Percentiles rank a stretch among this genome's conserved stretches.
phyloP scores from a whole-genome alignment of 2,113 vertebrate genomes.

The Oncorhynchus kisutch region DNA sequence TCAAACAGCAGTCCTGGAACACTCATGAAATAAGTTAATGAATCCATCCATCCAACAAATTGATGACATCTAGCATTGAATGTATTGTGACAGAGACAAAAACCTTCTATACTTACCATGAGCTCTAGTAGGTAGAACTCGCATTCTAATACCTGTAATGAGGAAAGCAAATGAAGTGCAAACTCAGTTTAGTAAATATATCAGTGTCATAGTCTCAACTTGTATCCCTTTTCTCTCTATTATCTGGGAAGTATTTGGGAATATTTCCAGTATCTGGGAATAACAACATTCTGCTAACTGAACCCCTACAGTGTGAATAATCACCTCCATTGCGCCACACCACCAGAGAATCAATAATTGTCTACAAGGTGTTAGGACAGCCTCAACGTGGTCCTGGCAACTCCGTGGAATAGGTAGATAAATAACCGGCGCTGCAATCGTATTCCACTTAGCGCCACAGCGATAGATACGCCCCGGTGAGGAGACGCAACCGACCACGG shows the following conservation, averaged over 20 bases:
- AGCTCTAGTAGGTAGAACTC: constrained; percentile 99
- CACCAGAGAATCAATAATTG: constrained; percentile 43
- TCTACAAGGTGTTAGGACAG: constrained; percentile 40
- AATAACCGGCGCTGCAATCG: constrained; percentile 34
- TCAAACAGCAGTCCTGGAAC: constrained; percentile 97
- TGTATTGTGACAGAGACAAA: too few species aligned
- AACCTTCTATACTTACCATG: constrained; percentile 81
- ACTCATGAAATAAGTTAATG: not conserved
- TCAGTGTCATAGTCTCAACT: not conserved
- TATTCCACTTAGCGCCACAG: constrained; percentile 39
- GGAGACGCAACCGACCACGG: not conserved
- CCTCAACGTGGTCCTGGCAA: constrained; percentile 16
- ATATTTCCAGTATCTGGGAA: constrained; percentile 14
- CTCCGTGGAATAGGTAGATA: constrained; percentile 16
- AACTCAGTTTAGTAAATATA: not conserved
- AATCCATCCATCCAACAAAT: not conserved
- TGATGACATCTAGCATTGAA: constrained; percentile 35
- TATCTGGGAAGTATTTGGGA: not conserved
- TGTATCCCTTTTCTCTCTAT: not conserved
- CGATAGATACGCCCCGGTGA: constrained; percentile 27
- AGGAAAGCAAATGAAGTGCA: not conserved
- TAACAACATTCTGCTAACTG: constrained; percentile 33
- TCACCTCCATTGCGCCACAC: constrained; percentile 17
- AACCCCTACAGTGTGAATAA: constrained; percentile 21
- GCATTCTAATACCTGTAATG: constrained; percentile 92